A percentile compares a stretch with the other conserved stretches of the same genome.
phyloP scores from a whole-genome alignment of 2,888 invertebrate genomes.

The Selenia dentaria region DNA sequence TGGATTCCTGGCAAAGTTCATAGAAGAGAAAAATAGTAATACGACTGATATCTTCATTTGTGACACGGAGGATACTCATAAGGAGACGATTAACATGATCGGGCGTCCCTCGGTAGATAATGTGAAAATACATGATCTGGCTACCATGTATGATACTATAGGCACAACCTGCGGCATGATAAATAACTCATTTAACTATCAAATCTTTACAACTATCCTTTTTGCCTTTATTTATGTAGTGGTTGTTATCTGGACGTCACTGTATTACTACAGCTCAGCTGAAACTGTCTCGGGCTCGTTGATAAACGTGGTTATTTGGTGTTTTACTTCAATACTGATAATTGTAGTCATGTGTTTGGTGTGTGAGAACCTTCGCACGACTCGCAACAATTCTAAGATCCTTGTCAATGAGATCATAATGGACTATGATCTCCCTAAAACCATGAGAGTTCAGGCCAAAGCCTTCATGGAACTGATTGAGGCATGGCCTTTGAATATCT shows the following conservation, averaged over 20 bases:
- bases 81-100: conserved; percentile 40
- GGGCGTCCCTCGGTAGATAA: conserved; percentile 41
- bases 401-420: conserved; percentile 62
- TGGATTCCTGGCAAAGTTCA: conserved; percentile 44
- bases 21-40: conserved; percentile 38
- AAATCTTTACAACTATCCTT: conserved; percentile 57
- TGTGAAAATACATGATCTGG: conserved; percentile 52
- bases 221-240: conserved; percentile 55
- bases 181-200: conserved; percentile 57
- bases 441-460: conserved; percentile 59
- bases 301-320: conserved; percentile 48
- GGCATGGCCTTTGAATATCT: conserved; percentile 55
- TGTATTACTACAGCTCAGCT: conserved; percentile 45
- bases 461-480: conserved; percentile 62
- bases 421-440: conserved; percentile 59
- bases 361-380: conserved; percentile 51
- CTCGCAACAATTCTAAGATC: conserved; percentile 49
- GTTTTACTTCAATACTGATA: conserved; percentile 42
- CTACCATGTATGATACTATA: conserved; percentile 49
- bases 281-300: conserved; percentile 37
- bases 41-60: conserved; percentile 39
- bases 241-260: conserved; percentile 52
- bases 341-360: conserved; percentile 49
- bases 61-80: conserved; percentile 31
- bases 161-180: conserved; percentile 51